Evolutionary conservation across 92 coral and sea anemone genomes (phyloP), one percentile per base, ranked within the genome.

Genomic region (Parazoanthus darwini): DNA sequence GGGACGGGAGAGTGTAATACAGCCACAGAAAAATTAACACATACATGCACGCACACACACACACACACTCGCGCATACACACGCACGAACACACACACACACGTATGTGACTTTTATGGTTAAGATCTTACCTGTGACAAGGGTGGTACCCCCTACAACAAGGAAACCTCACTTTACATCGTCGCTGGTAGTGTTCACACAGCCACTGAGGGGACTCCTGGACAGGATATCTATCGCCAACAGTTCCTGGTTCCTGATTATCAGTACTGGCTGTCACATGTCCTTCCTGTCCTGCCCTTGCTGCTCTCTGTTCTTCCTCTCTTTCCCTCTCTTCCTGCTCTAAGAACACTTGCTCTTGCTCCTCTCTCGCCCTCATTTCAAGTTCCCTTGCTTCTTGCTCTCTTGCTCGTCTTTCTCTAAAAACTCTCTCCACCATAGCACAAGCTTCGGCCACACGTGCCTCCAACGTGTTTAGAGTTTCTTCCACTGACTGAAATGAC

Each of bases 131-230:
- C 59, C 59, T 54, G 59, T 54, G 59, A 54, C 59, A 54, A 11
- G 59, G 59, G 18, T 54, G 59, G 59, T 54, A 54, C 16, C 18
- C 59, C 4, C 18, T 54, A 54, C 59, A 54, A 54, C 59, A 54
- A 20, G 59, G 59, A 54, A 54, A 54, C 14, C 59, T 54, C 59
- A 54, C 59, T 54, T 54, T 54, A 54, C 59, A 54, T 3, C 86
- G 86, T 1, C 86, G 78, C 44, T 67, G 77, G 29, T 82, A 82
- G 86, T 82, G 86, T 16, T 82, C 86, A 66, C 86, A 82, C 23
- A 82, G 26, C 86, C 86, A 82, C 65, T 82, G 76, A 10, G 86
- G 86, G 63, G 86, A 82, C 76, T 82, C 86, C 76, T 82, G 86
- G 63, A 82, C 77, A 14, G 86, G 86, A 68, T 42, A 70, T 4